Evolutionary conservation across 2,113 vertebrate species (phyloP).

Genomic region (Coracopsis vasa): DNA sequence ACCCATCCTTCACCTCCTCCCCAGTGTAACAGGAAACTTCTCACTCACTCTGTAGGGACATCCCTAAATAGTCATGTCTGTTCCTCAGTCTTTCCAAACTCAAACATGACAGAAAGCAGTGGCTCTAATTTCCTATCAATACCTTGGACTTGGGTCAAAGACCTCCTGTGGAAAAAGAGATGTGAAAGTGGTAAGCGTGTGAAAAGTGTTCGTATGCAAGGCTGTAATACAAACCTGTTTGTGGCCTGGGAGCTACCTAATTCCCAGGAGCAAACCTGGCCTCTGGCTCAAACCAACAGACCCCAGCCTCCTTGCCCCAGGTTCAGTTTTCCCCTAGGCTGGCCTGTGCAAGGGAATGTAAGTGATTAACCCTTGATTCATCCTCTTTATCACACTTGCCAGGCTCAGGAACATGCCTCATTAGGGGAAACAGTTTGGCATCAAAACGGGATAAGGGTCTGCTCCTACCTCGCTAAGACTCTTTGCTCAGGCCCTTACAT

Average conservation of each 20-base stretch:
- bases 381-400: neutral
- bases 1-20: neutral
- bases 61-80: neutral
- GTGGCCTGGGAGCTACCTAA: neutral
- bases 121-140: neutral
- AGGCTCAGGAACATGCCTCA: neutral
- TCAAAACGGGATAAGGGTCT: neutral
- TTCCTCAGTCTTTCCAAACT: neutral
- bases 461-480: neutral
- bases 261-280: neutral
- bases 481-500: neutral
- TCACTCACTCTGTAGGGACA: neutral
- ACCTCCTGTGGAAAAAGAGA: neutral
- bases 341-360: neutral
- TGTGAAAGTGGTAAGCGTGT: neutral
- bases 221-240: neutral
- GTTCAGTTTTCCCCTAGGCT: neutral
- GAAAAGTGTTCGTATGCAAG: neutral
- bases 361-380: constrained; percentile 4
- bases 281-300: neutral
- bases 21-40: fast-evolving
- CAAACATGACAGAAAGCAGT: neutral
- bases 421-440: neutral
- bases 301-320: neutral
- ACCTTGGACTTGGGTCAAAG: neutral